A percentile compares a stretch with the other conserved stretches of the same genome.
phyloP scores from a whole-genome alignment of 2,888 invertebrate genomes.

The Lamellibrachia satsuma region DNA sequence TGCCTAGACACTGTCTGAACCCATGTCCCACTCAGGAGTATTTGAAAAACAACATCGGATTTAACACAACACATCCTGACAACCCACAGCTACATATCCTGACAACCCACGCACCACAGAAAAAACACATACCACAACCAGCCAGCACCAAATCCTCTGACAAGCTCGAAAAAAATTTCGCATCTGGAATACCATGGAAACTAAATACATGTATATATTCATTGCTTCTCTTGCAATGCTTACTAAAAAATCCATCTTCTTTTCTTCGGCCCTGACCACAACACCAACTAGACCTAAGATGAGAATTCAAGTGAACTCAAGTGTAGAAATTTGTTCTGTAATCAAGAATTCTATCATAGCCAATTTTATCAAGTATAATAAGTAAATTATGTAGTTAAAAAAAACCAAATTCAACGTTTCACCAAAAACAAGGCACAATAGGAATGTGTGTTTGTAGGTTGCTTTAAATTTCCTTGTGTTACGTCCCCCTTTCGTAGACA shows the following conservation, averaged over 20 bases:
- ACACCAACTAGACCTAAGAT: neutral
- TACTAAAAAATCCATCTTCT: neutral
- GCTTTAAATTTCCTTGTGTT: too few relatives aligned
- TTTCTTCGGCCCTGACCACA: neutral
- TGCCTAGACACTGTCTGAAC: neutral
- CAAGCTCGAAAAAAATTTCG: neutral
- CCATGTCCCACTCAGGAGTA: neutral
- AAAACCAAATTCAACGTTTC: neutral
- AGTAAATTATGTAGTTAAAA: neutral
- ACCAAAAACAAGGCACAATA: neutral
- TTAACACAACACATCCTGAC: neutral
- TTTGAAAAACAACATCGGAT: neutral
- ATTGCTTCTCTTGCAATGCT: neutral
- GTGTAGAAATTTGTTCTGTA: neutral
- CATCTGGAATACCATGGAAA: neutral
- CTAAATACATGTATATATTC: constrained; percentile 17
- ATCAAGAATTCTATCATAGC: neutral
- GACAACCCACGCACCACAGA: neutral
- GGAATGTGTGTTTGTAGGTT: too few relatives aligned
- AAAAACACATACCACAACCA: neutral
- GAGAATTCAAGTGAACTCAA: neutral
- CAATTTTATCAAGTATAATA: neutral
- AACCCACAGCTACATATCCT: neutral
- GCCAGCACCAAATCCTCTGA: neutral
- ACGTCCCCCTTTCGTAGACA: neutral